Base-by-base conservation (phyloP, 2,113 vertebrate genomes). In the Ceyx margarethae region DNA sequence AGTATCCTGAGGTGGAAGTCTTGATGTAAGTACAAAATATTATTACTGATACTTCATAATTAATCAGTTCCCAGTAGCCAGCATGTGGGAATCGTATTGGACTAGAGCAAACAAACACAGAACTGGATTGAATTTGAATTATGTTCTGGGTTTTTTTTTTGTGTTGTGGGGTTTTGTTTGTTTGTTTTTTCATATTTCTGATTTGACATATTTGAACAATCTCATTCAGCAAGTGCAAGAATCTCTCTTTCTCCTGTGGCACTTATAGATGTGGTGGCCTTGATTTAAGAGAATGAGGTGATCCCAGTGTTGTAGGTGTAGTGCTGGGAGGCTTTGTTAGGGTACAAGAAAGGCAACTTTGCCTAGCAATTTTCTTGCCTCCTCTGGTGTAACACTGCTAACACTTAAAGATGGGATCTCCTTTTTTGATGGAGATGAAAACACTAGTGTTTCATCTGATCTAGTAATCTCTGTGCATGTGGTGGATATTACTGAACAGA, bases 1-100 rank as follows among this genome's bases (percentile, higher is more conserved):
- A 92, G 85, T 68, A 85, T 93, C 92, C 72, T 92, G 91, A 94
- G 84, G 61, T 94, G 81, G 78, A 96, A 94, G 45, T 89, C 87
- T 72, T 72, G 65, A 74, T 75, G 72, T 89, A 94, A 92, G 91
- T 80, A 80, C 68, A 87, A 93, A 95, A 79, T 40, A 68, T 56
- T 68, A 33, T 81, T 80, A 42, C 48, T 61, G 53, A 89, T 91
- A 45, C 40, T 83, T 91, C 56, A 42, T 81, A 85, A 93, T 92
- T 85, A 83, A 89, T 85, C 71, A 50, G 15, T 29, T 91, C 40
- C 48, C 64, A 53, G 65, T 83, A 71, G 54, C 81, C 57, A 65
- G 72, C 53, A 6, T 65, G 56, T 80, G 65, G 43, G 54, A 82
- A 80, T 82, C 65, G 15, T 57, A 43, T 3, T 68, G 56, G 23